phyloP scores from a whole-genome alignment of 2,888 invertebrate genomes.

The Dendrolimus houi region DNA sequence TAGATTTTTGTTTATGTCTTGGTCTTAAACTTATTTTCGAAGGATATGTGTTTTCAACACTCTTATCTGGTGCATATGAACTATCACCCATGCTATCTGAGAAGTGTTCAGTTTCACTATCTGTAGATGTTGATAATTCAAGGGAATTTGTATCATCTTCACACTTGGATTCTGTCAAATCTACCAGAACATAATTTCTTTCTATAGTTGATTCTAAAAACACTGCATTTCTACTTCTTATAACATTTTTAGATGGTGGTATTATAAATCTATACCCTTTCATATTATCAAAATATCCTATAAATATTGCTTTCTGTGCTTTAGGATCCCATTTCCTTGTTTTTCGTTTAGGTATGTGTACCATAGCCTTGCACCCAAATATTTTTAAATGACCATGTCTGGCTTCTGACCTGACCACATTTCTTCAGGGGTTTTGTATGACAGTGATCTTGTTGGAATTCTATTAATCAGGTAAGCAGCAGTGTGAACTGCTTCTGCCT shows the following conservation, averaged over 20 bases:
- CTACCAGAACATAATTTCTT: too few relatives aligned
- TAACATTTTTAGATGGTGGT: constrained; percentile 4
- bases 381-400: constrained; percentile 9
- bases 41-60: too few relatives aligned
- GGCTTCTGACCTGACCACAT: constrained; percentile 23
- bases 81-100: too few relatives aligned
- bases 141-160: too few relatives aligned
- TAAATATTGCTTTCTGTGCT: neutral
- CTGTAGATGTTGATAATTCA: too few relatives aligned
- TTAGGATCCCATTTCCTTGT: constrained; percentile 7
- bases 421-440: constrained; percentile 17
- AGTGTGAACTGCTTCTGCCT: constrained; percentile 2
- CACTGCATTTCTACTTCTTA: constrained; percentile 7
- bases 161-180: too few relatives aligned
- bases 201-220: constrained; percentile 2
- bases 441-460: constrained; percentile 6
- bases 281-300: constrained; percentile 7
- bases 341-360: constrained; percentile 10
- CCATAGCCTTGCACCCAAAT: constrained; percentile 31
- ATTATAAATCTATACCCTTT: constrained; percentile 9
- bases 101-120: too few relatives aligned
- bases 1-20: too few relatives aligned
- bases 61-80: too few relatives aligned
- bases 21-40: too few relatives aligned
- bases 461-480: constrained; percentile 13